Percentiles rank a stretch among this genome's conserved stretches.
phyloP scores from a whole-genome alignment of 2,888 invertebrate genomes.

The Troides helena region DNA sequence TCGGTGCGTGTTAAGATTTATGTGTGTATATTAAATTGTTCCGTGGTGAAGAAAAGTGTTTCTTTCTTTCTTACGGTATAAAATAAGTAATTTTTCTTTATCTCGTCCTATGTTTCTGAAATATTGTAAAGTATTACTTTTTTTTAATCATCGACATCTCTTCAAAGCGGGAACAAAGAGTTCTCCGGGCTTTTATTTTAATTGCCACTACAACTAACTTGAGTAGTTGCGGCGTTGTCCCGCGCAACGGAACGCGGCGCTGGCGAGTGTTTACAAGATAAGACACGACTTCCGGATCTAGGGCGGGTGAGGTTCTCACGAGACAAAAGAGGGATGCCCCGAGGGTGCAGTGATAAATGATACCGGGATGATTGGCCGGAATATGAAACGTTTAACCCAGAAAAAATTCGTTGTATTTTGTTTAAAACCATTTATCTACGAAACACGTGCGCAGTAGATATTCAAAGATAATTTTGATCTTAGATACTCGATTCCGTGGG shows the following conservation, averaged over 20 bases:
- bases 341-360: constrained; percentile 12
- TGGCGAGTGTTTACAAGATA: constrained; percentile 13
- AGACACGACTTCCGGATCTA: constrained; percentile 15
- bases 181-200: not conserved
- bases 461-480: no score
- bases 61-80: no score
- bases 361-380: constrained; percentile 1
- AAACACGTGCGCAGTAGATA: no score
- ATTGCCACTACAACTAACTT: not conserved
- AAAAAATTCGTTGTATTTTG: not conserved
- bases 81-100: no score
- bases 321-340: constrained; percentile 2
- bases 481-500: no score
- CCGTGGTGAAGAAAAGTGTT: no score
- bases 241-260: not conserved
- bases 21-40: no score
- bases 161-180: no score
- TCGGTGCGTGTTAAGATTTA: no score
- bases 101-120: no score
- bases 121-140: no score
- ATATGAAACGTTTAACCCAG: not conserved
- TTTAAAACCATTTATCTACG: not conserved
- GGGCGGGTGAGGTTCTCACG: not conserved
- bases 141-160: no score
- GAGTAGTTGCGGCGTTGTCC: not conserved